Evolutionary conservation across 2,888 invertebrate genomes (phyloP).

Genomic region (Ethmia dodecea): DNA sequence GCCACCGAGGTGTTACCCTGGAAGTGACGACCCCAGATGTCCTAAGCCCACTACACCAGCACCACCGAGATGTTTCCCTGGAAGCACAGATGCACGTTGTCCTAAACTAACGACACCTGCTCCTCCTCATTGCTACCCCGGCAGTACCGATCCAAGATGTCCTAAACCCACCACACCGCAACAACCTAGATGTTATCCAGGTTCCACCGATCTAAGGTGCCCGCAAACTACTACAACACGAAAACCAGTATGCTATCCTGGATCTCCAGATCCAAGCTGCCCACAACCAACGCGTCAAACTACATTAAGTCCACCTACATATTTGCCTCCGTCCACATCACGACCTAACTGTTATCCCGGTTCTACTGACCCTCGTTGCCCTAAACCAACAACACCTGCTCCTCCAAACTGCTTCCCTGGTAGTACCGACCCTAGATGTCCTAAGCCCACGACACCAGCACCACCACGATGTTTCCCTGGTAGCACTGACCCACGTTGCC

Average conservation of each 20-base stretch:
- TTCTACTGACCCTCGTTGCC: conserved; percentile 26
- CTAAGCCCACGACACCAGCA: conserved; percentile 16
- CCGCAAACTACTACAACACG: conserved; percentile 28
- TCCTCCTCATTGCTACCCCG: conserved; percentile 31
- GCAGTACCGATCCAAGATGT: conserved; percentile 29
- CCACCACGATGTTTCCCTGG: conserved; percentile 30
- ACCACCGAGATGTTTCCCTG: conserved; percentile 37
- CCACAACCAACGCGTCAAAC: conserved; percentile 25
- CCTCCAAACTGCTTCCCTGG: conserved; percentile 33
- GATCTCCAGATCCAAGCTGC: conserved; percentile 30
- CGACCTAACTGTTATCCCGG: conserved; percentile 31
- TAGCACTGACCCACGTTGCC: conserved; percentile 29
- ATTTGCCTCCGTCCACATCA: conserved; percentile 20
- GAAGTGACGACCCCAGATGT: conserved; percentile 38
- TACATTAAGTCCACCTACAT: conserved; percentile 15
- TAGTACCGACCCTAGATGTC: conserved; percentile 28
- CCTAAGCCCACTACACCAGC: conserved; percentile 29
- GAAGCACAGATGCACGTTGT: conserved; percentile 39
- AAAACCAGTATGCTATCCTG: conserved; percentile 30
- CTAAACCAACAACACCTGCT: conserved; percentile 25
- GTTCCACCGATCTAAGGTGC: conserved; percentile 27
- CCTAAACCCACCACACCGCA: conserved; percentile 26
- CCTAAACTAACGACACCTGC: conserved; percentile 23
- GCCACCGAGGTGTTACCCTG: conserved; percentile 30
- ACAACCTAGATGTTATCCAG: conserved; percentile 29